A percentile compares a stretch with the other conserved stretches of the same genome.
Evolutionary conservation across 1,140 invertebrate genomes (phyloP).

Genomic region (Drosophila guanche): DNA sequence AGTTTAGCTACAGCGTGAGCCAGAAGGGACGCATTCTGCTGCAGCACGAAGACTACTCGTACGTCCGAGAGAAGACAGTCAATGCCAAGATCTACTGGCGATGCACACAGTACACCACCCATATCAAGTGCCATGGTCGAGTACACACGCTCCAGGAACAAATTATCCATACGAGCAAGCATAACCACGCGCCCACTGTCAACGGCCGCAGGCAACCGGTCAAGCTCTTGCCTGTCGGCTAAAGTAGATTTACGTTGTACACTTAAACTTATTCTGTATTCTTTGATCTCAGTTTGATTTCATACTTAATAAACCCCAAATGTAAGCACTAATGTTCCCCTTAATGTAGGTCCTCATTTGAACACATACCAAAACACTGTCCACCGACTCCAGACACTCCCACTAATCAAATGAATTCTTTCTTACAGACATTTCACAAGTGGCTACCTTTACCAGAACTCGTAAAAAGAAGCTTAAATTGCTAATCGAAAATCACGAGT

Average conservation of each 20-base stretch:
- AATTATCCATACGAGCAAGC: constrained; percentile 61
- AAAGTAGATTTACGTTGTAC: neutral
- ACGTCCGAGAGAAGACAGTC: constrained; percentile 72
- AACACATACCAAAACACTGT: too few relatives aligned
- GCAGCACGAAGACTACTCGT: constrained; percentile 57
- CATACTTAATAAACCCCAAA: neutral
- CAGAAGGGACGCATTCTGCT: constrained; percentile 76
- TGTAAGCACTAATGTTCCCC: too few relatives aligned
- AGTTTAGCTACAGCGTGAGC: constrained; percentile 60
- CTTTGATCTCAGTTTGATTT: constrained; percentile 19
- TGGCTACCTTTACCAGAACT: constrained; percentile 68
- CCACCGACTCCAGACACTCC: neutral
- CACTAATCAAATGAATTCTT: constrained; percentile 30
- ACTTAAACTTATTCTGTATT: constrained; percentile 6
- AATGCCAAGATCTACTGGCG: constrained; percentile 77
- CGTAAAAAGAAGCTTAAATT: constrained; percentile 74
- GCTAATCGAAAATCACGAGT: constrained; percentile 69
- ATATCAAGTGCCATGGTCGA: constrained; percentile 67
- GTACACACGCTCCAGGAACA: constrained; percentile 61
- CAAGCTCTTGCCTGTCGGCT: constrained; percentile 1
- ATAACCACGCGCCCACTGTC: constrained; percentile 59
- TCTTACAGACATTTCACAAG: constrained; percentile 47
- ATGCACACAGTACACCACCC: constrained; percentile 79
- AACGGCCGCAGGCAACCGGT: constrained; percentile 25
- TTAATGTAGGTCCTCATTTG: neutral